Evolutionary conservation across 2,888 invertebrate genomes (phyloP), one percentile per base, ranked within the genome.

Genomic region (Diploptera punctata): DNA sequence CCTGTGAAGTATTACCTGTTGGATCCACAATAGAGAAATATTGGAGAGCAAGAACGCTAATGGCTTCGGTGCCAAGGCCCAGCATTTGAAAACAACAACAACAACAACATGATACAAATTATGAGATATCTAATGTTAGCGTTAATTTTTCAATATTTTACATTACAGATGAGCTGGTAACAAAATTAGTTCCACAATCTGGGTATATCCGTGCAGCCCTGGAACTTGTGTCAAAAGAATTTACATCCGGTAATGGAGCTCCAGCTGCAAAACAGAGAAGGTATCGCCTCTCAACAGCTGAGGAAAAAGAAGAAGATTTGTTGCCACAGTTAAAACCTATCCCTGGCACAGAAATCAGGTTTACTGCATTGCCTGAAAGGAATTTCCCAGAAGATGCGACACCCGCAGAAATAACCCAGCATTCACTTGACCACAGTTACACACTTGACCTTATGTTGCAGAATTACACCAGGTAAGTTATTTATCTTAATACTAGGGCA

Each of bases 341-440:
- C 26, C 89, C 91, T 76, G 96, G 95, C 26, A 93, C 94, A 54
- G 91, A 91, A 69, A 87, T 98, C 71, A 87, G 93, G 70, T 93
- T 97, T 77, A 91, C 93, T 16, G 81, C 85, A 76, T 87, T 97
- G 77, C 95, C 97, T 0, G 86, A 87, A 26, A 88, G 89, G 78
- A 88, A 87, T 78, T 94, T 91, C 80, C 97, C 97, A 0, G 89
- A 89, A 4, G 91, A 91, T 16, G 88, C 94, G 0, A 88, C 90
- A 1, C 94, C 97, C 0, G 86, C 91, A 44, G 93, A 98, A 83
- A 91, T 97, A 65, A 96, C 97, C 0, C 89, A 88, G 77, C 93
- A 95, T 83, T 93, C 91, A 75, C 86, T 98, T 79, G 98, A 98
- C 81, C 89, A 90, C 62, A 90, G 91, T 43, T 94, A 90, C 81